These are phyloP conservation scores for Coregonus ussuriensis DNA, from an alignment of 2,797 vertebrate genomes.

Conservation along the genomic window DNA sequence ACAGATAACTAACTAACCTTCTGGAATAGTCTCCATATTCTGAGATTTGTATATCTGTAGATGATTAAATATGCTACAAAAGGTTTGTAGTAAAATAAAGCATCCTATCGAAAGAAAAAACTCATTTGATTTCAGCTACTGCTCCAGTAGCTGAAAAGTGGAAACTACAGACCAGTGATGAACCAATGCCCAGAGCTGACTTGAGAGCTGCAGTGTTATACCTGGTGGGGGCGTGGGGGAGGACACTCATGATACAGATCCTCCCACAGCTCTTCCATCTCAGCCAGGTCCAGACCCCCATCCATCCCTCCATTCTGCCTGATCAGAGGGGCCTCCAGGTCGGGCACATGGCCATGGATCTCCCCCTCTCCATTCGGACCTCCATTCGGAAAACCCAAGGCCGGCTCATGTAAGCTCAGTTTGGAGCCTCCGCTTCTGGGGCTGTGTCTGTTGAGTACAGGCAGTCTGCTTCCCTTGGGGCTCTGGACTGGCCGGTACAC, in stretches of 20 bases:
- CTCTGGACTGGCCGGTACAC: constrained; percentile 83
- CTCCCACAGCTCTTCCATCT: constrained; percentile 84
- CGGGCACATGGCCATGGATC: constrained; percentile 64
- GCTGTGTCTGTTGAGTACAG: constrained; percentile 77
- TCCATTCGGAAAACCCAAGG: constrained; percentile 52
- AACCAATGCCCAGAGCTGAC: not conserved
- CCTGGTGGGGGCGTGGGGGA: constrained; percentile 82
- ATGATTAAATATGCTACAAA: not conserved
- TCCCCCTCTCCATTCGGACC: constrained; percentile 55
- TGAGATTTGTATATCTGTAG: too few relatives aligned
- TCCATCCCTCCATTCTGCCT: constrained; percentile 55
- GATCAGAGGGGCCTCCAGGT: constrained; percentile 67
- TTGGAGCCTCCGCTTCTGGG: constrained; percentile 59
- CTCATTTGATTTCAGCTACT: too few relatives aligned
- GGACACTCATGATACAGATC: constrained; percentile 88
- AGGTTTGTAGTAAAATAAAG: not conserved
- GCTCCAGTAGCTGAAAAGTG: not conserved
- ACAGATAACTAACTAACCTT: not conserved
- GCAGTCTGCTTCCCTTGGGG: constrained; percentile 85
- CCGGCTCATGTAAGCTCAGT: constrained; percentile 51
- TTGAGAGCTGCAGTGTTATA: constrained; percentile 57
- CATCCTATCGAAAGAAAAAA: not conserved
- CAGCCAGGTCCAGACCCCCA: constrained; percentile 69
- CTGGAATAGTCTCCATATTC: not conserved
- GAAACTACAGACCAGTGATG: not conserved